Conservation (phyloP, 2,888 invertebrate genomes). For the Chirona hameri region DNA sequence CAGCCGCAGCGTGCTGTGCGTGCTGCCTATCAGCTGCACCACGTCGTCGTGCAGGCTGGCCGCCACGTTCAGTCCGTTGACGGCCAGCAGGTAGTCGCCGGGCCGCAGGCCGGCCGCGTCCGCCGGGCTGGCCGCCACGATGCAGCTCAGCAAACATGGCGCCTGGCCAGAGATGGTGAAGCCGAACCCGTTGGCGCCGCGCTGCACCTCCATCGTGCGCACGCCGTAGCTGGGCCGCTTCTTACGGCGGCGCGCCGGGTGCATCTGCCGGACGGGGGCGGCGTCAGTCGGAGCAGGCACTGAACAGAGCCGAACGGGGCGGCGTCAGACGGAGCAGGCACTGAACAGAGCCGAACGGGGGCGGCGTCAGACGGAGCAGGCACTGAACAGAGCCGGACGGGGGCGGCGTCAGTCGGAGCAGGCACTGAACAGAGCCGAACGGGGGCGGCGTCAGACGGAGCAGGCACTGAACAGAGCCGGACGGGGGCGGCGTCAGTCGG, state of each 20-base stretch:
- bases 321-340: no score
- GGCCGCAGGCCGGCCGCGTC: slow-evolving; percentile 84
- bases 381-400: no score
- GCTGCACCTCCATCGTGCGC: slow-evolving; percentile 75
- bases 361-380: no score
- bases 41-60: slow-evolving; percentile 90
- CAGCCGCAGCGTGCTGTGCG: slow-evolving; percentile 68
- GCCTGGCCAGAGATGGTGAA: slow-evolving; percentile 96
- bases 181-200: slow-evolving; percentile 89
- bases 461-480: no score
- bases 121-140: slow-evolving; percentile 84
- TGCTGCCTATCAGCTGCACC: slow-evolving; percentile 82
- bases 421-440: no score
- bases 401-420: no score
- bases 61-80: slow-evolving; percentile 87
- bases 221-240: slow-evolving; percentile 70
- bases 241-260: slow-evolving; percentile 57
- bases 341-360: no score
- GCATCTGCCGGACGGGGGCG: slow-evolving; percentile 32
- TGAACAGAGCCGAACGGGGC: not conserved
- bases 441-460: no score
- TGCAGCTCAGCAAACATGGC: slow-evolving; percentile 90
- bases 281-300: not conserved
- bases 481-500: no score
- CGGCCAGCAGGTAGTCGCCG: slow-evolving; percentile 87